Evolutionary conservation across 2,888 invertebrate genomes (phyloP).

Genomic region (Limenitis camilla): DNA sequence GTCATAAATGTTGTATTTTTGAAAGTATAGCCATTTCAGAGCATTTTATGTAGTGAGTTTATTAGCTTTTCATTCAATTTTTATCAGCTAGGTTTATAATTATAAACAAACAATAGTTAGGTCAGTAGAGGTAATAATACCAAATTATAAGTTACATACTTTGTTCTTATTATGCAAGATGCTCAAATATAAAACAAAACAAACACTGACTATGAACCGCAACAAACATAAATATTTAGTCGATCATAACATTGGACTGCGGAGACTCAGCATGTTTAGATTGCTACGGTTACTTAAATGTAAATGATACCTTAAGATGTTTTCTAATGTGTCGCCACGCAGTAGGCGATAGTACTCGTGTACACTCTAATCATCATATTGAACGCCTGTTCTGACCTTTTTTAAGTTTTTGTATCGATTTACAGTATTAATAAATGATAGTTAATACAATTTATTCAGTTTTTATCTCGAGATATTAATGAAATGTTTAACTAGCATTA

Average conservation of each 20-base stretch:
- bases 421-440: slow-evolving; percentile 38
- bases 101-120: no score
- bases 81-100: no score
- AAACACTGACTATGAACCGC: no score
- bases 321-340: slow-evolving; percentile 49
- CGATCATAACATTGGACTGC: slow-evolving; percentile 12
- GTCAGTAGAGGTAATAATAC: no score
- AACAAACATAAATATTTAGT: neutral
- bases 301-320: slow-evolving; percentile 51
- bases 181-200: no score
- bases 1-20: no score
- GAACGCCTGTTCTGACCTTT: slow-evolving; percentile 32
- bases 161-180: no score
- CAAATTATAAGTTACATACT: no score
- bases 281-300: slow-evolving; percentile 31
- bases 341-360: slow-evolving; percentile 47
- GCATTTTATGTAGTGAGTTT: no score
- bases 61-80: no score
- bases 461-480: slow-evolving; percentile 53
- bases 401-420: slow-evolving; percentile 44
- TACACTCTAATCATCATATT: slow-evolving; percentile 29
- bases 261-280: slow-evolving; percentile 26
- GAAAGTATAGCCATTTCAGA: no score
- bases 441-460: slow-evolving; percentile 47
- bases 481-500: slow-evolving; percentile 40